phyloP scores from a whole-genome alignment of 1,140 invertebrate genomes.

The Temnothorax nylanderi region DNA sequence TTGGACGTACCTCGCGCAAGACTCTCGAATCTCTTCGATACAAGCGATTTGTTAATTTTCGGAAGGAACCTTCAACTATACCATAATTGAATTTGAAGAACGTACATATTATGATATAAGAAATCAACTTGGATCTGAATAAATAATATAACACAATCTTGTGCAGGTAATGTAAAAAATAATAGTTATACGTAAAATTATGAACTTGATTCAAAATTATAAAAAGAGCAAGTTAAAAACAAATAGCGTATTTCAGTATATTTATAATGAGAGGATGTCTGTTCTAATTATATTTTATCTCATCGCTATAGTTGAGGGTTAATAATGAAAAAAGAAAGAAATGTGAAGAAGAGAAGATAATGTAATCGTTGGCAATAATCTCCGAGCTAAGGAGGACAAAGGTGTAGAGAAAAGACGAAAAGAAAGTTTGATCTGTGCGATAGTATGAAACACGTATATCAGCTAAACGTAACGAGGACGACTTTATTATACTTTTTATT shows the following conservation, averaged over 20 bases:
- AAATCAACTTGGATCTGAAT: not conserved
- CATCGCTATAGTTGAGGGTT: not conserved
- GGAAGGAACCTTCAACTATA: not conserved
- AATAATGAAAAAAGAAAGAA: not conserved
- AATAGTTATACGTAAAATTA: not conserved
- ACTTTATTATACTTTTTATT: slow-evolving; percentile 71
- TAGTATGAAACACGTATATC: slow-evolving; percentile 44
- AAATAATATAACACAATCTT: not conserved
- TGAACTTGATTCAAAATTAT: not conserved
- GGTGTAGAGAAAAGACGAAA: not conserved
- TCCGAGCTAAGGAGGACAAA: slow-evolving; percentile 7
- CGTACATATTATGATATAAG: too few relatives aligned
- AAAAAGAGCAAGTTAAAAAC: not conserved
- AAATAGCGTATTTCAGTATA: not conserved
- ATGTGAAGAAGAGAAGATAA: not conserved
- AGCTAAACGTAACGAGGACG: slow-evolving; percentile 40
- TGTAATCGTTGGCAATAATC: slow-evolving; percentile 71
- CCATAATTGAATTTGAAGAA: not conserved
- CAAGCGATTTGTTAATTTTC: not conserved
- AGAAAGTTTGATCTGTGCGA: slow-evolving; percentile 45
- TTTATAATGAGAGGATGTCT: not conserved
- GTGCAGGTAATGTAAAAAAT: not conserved
- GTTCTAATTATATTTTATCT: not conserved
- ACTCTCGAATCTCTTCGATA: not conserved
- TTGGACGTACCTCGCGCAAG: not conserved